Conservation (phyloP, 2,113 vertebrate species). For the Colossoma macropomum region DNA sequence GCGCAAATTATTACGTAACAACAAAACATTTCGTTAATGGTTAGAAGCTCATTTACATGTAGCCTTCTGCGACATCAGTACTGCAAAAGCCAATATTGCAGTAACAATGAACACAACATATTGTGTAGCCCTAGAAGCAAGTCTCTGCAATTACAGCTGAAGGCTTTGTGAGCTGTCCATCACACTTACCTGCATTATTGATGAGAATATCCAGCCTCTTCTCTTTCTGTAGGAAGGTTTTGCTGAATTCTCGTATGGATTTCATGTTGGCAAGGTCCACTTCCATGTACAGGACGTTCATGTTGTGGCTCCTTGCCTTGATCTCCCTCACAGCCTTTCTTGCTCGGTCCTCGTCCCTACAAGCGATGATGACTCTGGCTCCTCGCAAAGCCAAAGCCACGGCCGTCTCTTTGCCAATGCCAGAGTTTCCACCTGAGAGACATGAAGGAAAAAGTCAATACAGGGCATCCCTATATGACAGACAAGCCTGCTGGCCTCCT, state of each 20-base stretch:
- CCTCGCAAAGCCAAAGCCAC: constrained; percentile 77
- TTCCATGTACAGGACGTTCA: constrained; percentile 74
- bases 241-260: constrained; percentile 76
- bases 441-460: background rate
- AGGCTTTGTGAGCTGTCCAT: background rate
- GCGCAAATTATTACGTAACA: no score
- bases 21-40: no score
- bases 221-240: constrained; percentile 75
- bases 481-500: background rate
- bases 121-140: background rate
- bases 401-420: constrained; percentile 79
- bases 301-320: constrained; percentile 72
- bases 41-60: no score
- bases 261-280: constrained; percentile 79
- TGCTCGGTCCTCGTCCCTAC: constrained; percentile 70
- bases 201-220: constrained; percentile 80
- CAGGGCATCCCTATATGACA: no score
- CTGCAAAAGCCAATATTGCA: no score
- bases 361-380: constrained; percentile 77
- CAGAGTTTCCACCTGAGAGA: constrained; percentile 74
- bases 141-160: background rate
- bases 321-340: constrained; percentile 76
- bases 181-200: constrained; percentile 78
- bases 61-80: no score
- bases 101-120: no score